A percentile compares a stretch with the other conserved stretches of the same genome.
Evolutionary conservation across 2,888 invertebrate genomes (phyloP).

Genomic region (Chrysolina oricalcia): DNA sequence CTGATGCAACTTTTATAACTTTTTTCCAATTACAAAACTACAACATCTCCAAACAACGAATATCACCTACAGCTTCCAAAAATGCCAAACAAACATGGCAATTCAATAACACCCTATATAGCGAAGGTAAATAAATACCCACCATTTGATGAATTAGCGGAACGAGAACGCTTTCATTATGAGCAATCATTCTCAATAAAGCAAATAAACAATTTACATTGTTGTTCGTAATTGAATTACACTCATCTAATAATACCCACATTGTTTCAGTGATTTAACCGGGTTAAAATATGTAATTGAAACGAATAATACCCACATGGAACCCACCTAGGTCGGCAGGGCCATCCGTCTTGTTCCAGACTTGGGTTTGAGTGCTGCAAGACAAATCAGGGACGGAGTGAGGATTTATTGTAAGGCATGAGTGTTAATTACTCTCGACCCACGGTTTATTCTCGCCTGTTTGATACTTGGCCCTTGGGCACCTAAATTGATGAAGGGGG

Average conservation of each 20-base stretch:
- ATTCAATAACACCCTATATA: not conserved
- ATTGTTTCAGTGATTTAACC: slow-evolving; percentile 62
- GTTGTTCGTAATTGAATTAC: slow-evolving; percentile 60
- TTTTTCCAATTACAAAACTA: too few relatives aligned
- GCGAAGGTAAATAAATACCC: slow-evolving; percentile 45
- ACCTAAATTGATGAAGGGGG: not conserved
- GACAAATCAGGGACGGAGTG: slow-evolving; percentile 22
- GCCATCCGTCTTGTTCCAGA: slow-evolving; percentile 38
- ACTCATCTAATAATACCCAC: slow-evolving; percentile 61
- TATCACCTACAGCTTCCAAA: not conserved
- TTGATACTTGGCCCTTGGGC: too few relatives aligned
- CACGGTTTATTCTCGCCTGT: too few relatives aligned
- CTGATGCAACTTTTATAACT: too few relatives aligned
- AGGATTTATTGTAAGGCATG: not conserved
- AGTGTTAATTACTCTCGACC: not conserved
- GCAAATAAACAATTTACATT: slow-evolving; percentile 53
- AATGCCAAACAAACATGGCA: not conserved
- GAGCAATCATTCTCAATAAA: slow-evolving; percentile 52
- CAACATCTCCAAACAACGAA: not conserved
- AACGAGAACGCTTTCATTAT: slow-evolving; percentile 52
- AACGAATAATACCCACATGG: slow-evolving; percentile 63
- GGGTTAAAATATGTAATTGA: slow-evolving; percentile 61
- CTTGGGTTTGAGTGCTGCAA: slow-evolving; percentile 16
- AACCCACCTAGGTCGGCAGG: slow-evolving; percentile 41
- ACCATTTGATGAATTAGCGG: slow-evolving; percentile 46